These are phyloP conservation scores for Troilus luridus DNA, from an alignment of 2,888 invertebrate genomes.

Conservation along the genomic window DNA sequence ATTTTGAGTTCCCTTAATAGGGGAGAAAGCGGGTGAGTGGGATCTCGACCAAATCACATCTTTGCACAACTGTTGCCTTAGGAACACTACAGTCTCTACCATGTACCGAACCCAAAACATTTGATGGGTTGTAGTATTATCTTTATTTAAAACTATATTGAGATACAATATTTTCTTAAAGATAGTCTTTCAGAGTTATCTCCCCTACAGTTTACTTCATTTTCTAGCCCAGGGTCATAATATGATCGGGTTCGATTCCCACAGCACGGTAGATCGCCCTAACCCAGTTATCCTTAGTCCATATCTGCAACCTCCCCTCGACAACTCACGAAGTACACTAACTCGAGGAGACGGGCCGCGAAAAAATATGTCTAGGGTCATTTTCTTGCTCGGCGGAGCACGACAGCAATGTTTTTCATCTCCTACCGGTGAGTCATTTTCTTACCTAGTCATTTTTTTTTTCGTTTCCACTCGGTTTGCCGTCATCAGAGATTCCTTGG, in stretches of 20 bases:
- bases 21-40: too few relatives aligned
- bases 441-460: neutral
- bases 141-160: too few relatives aligned
- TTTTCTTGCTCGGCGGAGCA: constrained; percentile 31
- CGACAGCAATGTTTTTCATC: constrained; percentile 23
- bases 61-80: too few relatives aligned
- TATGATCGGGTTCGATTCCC: neutral
- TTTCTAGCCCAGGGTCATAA: neutral
- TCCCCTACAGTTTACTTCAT: too few relatives aligned
- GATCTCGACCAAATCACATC: too few relatives aligned
- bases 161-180: too few relatives aligned
- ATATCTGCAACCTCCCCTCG: neutral
- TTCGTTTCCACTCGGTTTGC: constrained; percentile 4
- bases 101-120: too few relatives aligned
- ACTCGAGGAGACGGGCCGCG: neutral
- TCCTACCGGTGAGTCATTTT: constrained; percentile 9
- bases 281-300: neutral
- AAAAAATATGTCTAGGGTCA: constrained; percentile 17
- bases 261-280: neutral
- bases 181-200: too few relatives aligned
- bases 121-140: too few relatives aligned
- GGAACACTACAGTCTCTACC: too few relatives aligned
- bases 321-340: neutral
- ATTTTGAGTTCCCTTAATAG: too few relatives aligned
- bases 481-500: neutral